Evolutionary conservation across 2,797 vertebrate species (phyloP), one percentile per base, ranked within the genome.

Genomic region (Acrocephalus scirpaceus): DNA sequence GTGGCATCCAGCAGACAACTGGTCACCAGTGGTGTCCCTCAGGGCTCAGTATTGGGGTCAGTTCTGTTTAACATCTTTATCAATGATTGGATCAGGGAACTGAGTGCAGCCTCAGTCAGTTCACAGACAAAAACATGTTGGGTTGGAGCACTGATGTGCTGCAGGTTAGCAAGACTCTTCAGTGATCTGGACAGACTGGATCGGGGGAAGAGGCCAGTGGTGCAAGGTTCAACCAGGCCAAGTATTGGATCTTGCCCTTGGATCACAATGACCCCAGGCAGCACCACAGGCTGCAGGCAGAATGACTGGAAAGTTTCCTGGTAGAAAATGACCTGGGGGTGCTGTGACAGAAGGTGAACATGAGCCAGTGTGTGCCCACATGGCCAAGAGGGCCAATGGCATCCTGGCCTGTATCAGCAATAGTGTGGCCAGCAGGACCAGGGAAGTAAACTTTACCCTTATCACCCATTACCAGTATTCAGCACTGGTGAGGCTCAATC

Each of bases 231-330:
- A 71, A 38, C 2, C 45, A 29, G 14, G 18, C 15, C 4, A 5
- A 48, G 17, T 58, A 1, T 4, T 0, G 0, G 2, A 17, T 65
- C 23, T 20, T 53, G 27, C 3, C 4, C 32, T 53, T 58, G 14
- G 6, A 7, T 9, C 45, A 38, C 40, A 27, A 40, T 7, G 38
- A 22, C 4, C 5, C 30, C 23, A 29, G 16, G 38, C 4, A 45
- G 4, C 0, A 0, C 26, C 34, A 36, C 15, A 56, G 23, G 11
- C 15, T 56, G 27, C 5, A 8, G 7, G 7, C 8, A 45, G 36
- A 53, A 10, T n/a, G 38, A 1, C 26, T 79, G 32, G 14, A 34
- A 65, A 60, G 11, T 6, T 36, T 9, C 20, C 14, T 2, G 12
- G 15, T 17, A 3, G 56, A 27, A 86, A 80, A 81, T 11, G 25